These are phyloP conservation scores for Brienomyrus brachyistius DNA, from an alignment of 2,113 vertebrate genomes.

Conservation along the genomic window DNA sequence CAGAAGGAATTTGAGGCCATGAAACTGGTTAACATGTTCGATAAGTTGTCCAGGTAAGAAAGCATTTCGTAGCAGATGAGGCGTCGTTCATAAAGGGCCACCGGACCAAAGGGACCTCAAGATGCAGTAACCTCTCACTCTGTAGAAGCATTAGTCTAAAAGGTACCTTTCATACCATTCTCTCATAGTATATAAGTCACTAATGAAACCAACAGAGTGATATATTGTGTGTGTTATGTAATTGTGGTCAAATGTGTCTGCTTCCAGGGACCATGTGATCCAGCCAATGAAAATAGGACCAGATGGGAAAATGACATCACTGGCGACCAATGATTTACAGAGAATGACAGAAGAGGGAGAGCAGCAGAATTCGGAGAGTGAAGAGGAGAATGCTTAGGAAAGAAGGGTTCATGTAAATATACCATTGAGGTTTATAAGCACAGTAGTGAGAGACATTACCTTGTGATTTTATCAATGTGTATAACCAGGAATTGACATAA, in stretches of 20 bases:
- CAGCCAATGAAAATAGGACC: slow-evolving; percentile 81
- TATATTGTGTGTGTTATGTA: background rate
- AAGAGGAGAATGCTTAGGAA: background rate
- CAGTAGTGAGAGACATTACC: background rate
- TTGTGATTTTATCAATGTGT: background rate
- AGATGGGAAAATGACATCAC: slow-evolving; percentile 71
- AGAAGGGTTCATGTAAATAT: background rate
- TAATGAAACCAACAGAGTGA: background rate
- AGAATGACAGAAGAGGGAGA: slow-evolving; percentile 55
- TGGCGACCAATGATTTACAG: slow-evolving; percentile 62
- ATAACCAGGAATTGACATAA: background rate
- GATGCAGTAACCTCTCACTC: background rate
- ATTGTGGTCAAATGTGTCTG: background rate
- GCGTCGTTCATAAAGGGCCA: too few species aligned
- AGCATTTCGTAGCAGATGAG: background rate
- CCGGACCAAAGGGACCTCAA: background rate
- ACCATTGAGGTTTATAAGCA: background rate
- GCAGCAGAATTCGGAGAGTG: slow-evolving; percentile 7
- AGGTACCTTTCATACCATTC: background rate
- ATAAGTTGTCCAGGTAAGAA: slow-evolving; percentile 76
- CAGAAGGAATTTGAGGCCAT: slow-evolving; percentile 87
- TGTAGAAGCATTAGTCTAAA: background rate
- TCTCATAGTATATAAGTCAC: background rate
- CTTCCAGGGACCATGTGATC: slow-evolving; percentile 70
- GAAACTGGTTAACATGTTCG: slow-evolving; percentile 85